phyloP scores from a whole-genome alignment of 2,888 invertebrate genomes.

The Dromius quadrimaculatus region DNA sequence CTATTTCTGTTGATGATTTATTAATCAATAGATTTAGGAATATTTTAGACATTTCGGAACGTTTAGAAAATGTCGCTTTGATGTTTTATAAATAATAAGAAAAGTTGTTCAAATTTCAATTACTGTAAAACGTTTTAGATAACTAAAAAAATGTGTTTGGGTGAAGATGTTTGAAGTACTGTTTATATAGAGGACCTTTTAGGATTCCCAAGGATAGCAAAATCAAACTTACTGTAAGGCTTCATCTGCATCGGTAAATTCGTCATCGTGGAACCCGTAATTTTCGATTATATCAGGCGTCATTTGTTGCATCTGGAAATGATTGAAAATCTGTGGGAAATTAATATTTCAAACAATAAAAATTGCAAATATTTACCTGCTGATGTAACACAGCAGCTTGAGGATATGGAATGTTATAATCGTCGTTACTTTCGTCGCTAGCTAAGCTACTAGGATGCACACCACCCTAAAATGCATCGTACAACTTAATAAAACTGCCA shows the following conservation, averaged over 20 bases:
- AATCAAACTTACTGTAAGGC: conserved; percentile 67
- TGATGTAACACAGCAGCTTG: conserved; percentile 69
- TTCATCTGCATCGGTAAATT: conserved; percentile 73
- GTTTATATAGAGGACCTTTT: no score
- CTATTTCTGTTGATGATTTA: no score
- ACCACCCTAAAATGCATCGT: conserved; percentile 63
- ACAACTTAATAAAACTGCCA: no score
- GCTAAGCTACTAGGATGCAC: conserved; percentile 65
- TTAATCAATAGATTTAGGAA: no score
- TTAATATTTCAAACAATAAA: conserved; percentile 65
- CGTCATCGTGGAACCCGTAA: conserved; percentile 74
- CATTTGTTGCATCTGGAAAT: conserved; percentile 75
- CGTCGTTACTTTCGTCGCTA: conserved; percentile 69
- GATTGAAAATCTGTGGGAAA: conserved; percentile 68
- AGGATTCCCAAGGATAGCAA: no score
- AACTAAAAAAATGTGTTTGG: no score
- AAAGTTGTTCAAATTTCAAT: no score
- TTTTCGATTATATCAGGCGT: conserved; percentile 72
- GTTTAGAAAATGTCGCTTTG: no score
- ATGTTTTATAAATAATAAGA: no score
- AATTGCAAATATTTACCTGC: conserved; percentile 65
- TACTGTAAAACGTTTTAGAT: no score
- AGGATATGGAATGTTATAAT: conserved; percentile 68
- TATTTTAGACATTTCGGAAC: no score
- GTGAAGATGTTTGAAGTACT: no score